Evolutionary conservation across 2,113 vertebrate species (phyloP).

Genomic region (Prolemur simus): DNA sequence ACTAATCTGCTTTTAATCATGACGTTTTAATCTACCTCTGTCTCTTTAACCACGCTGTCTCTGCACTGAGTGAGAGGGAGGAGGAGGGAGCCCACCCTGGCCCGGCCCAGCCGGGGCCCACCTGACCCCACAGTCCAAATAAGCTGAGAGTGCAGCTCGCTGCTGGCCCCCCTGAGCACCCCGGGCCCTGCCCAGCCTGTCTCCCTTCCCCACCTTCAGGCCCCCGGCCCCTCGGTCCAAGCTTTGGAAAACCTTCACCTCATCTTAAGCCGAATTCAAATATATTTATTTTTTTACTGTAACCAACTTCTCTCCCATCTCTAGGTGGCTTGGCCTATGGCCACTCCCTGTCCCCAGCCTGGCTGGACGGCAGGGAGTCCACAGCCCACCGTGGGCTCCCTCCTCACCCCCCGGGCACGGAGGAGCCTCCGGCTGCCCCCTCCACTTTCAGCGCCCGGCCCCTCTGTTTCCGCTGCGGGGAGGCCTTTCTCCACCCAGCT

Average conservation of each 20-base stretch:
- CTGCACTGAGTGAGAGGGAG: conserved; percentile 82
- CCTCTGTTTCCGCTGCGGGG: conserved; percentile 4
- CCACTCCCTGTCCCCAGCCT: neutral
- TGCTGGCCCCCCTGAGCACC: conserved; percentile 67
- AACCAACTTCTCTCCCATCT: conserved; percentile 43
- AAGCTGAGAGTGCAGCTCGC: conserved; percentile 86
- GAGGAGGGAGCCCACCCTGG: conserved; percentile 48
- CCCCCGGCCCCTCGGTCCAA: conserved; percentile 57
- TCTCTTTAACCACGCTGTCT: conserved; percentile 89
- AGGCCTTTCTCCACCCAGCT: conserved; percentile 29
- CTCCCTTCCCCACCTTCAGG: neutral
- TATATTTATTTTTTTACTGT: conserved; percentile 59
- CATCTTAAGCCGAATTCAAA: conserved; percentile 61
- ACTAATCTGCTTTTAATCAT: conserved; percentile 89
- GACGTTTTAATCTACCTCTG: conserved; percentile 98
- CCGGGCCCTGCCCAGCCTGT: neutral
- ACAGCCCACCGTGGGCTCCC: neutral
- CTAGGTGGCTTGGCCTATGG: neutral
- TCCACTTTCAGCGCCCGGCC: conserved; percentile 3
- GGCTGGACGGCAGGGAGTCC: conserved; percentile 32
- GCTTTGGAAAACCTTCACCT: conserved; percentile 73
- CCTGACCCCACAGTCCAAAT: conserved; percentile 87
- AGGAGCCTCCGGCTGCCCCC: neutral
- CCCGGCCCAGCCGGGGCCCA: neutral
- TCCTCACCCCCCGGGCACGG: neutral